phyloP scores from a whole-genome alignment of 2,113 vertebrate species.

The Aleadryas rufinucha region DNA sequence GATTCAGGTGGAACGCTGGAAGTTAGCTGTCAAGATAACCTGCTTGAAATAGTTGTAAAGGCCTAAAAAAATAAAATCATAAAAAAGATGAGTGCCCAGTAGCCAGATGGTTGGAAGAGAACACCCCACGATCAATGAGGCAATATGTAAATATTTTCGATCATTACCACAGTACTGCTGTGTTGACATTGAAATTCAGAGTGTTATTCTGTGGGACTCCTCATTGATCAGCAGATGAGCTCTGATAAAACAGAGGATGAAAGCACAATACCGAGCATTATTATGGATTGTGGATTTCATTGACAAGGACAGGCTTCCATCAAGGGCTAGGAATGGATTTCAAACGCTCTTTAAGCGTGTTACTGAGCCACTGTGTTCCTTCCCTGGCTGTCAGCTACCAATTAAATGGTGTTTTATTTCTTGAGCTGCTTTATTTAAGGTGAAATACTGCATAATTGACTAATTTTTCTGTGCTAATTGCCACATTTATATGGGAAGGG shows the following conservation, averaged over 20 bases:
- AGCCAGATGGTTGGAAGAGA: slow-evolving; percentile 70
- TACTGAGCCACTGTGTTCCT: background rate
- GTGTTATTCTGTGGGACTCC: slow-evolving; percentile 31
- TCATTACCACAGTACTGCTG: slow-evolving; percentile 47
- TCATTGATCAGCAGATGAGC: slow-evolving; percentile 31
- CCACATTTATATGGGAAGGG: background rate
- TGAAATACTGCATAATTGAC: background rate
- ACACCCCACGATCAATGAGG: slow-evolving; percentile 49
- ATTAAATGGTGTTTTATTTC: slow-evolving; percentile 22
- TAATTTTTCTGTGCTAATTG: slow-evolving; percentile 36
- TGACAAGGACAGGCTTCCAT: background rate
- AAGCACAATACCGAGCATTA: background rate
- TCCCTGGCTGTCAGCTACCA: background rate
- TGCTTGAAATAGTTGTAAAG: background rate
- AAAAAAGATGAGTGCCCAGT: background rate
- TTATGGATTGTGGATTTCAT: background rate
- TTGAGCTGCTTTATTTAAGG: slow-evolving; percentile 18
- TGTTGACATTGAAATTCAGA: slow-evolving; percentile 49
- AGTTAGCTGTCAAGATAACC: background rate
- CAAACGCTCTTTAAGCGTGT: background rate
- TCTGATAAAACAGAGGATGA: background rate
- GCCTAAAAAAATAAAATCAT: background rate
- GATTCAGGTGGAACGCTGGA: background rate
- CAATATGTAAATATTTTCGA: slow-evolving; percentile 67
- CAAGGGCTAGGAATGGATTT: background rate